phyloP scores from a whole-genome alignment of 2,113 vertebrate species.

The Hymenochirus boettgeri region DNA sequence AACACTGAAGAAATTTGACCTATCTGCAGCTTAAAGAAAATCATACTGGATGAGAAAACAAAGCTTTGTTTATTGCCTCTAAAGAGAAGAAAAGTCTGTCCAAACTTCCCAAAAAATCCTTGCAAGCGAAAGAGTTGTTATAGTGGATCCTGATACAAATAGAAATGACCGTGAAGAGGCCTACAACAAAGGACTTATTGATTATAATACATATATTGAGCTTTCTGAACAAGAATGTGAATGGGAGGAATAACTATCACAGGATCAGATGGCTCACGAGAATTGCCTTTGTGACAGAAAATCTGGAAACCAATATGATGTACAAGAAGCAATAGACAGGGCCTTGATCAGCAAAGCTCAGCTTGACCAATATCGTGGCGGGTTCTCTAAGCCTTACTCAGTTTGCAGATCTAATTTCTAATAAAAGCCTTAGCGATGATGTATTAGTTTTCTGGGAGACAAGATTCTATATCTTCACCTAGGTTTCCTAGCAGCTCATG shows the following conservation, averaged over 20 bases:
- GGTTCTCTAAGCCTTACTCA: slow-evolving; percentile 83
- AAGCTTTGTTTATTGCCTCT: slow-evolving; percentile 85
- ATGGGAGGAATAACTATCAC: slow-evolving; percentile 94
- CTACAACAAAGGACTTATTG: slow-evolving; percentile 84
- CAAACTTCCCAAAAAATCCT: slow-evolving; percentile 75
- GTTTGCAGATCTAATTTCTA: slow-evolving; percentile 85
- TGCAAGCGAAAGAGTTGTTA: slow-evolving; percentile 85
- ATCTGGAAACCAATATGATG: slow-evolving; percentile 81
- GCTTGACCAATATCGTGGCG: slow-evolving; percentile 81
- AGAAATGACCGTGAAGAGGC: slow-evolving; percentile 93
- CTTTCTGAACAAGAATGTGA: slow-evolving; percentile 89
- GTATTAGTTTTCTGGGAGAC: slow-evolving; percentile 57
- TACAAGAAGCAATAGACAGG: slow-evolving; percentile 76
- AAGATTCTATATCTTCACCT: slow-evolving; percentile 55
- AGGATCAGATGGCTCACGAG: slow-evolving; percentile 76
- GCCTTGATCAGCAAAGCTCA: slow-evolving; percentile 70
- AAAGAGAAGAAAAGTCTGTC: slow-evolving; percentile 74
- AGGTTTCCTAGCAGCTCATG: slow-evolving; percentile 57
- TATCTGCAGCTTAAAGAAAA: slow-evolving; percentile 84
- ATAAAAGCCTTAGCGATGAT: slow-evolving; percentile 62
- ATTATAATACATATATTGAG: slow-evolving; percentile 81
- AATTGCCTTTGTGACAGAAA: slow-evolving; percentile 82
- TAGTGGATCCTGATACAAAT: slow-evolving; percentile 91
- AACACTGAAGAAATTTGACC: slow-evolving; percentile 91
- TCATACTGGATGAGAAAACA: slow-evolving; percentile 77